Evolutionary conservation across 2,888 invertebrate genomes (phyloP).

Genomic region (Drosophila mimica): DNA sequence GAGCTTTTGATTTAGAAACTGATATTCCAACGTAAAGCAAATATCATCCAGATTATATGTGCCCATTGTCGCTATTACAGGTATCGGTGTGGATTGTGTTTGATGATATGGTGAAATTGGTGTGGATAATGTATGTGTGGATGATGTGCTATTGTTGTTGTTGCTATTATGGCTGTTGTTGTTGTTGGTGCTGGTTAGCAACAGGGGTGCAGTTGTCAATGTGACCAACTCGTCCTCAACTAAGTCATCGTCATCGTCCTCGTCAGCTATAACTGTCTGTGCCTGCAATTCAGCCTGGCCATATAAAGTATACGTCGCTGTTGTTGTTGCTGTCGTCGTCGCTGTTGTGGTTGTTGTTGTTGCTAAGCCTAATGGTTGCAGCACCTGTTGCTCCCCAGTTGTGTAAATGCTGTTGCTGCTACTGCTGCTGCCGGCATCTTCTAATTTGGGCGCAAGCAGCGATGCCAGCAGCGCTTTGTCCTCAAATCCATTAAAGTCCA

Average conservation of each 20-base stretch:
- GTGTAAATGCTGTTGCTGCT: slow-evolving; percentile 45
- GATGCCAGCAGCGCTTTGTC: slow-evolving; percentile 64
- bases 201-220: slow-evolving; percentile 58
- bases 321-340: slow-evolving; percentile 38
- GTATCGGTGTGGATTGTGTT: slow-evolving; percentile 35
- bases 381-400: slow-evolving; percentile 82
- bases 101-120: slow-evolving; percentile 47
- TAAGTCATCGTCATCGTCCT: slow-evolving; percentile 37
- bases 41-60: slow-evolving; percentile 74
- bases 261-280: slow-evolving; percentile 26
- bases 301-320: slow-evolving; percentile 60
- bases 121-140: slow-evolving; percentile 34
- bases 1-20: slow-evolving; percentile 83
- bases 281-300: slow-evolving; percentile 36
- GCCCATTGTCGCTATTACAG: slow-evolving; percentile 51
- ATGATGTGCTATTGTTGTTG: slow-evolving; percentile 38
- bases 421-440: slow-evolving; percentile 34
- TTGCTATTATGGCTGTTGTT: slow-evolving; percentile 29
- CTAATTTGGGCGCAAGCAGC: slow-evolving; percentile 59
- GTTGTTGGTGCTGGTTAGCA: slow-evolving; percentile 49
- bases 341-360: slow-evolving; percentile 56
- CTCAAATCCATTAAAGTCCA: slow-evolving; percentile 60
- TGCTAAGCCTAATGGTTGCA: slow-evolving; percentile 79
- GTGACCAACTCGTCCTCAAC: slow-evolving; percentile 66
- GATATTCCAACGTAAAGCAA: slow-evolving; percentile 83